phyloP scores from a whole-genome alignment of 1,140 invertebrate species.

The Galleria mellonella region DNA sequence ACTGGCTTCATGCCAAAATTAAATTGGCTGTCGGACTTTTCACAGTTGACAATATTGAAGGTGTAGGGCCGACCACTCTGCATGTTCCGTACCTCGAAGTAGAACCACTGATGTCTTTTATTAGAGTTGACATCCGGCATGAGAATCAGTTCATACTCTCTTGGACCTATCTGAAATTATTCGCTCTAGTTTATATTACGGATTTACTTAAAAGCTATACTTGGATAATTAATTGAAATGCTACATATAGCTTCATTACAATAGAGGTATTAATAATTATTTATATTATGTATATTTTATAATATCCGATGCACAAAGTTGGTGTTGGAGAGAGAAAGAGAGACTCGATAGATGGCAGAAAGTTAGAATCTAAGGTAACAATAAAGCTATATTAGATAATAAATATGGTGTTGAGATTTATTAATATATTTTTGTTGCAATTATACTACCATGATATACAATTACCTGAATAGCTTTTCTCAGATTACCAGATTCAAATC shows the following conservation, averaged over 20 bases:
- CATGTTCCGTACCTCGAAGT: slow-evolving; percentile 93
- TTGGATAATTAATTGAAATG: too few species aligned
- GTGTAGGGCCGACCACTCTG: slow-evolving; percentile 81
- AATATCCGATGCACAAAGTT: too few species aligned
- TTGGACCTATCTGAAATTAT: slow-evolving; percentile 76
- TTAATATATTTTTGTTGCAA: too few species aligned
- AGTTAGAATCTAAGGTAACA: too few species aligned
- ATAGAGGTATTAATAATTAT: too few species aligned
- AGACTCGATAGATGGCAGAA: too few species aligned
- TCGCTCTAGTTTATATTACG: background rate
- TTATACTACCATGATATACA: background rate
- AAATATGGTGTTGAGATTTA: too few species aligned
- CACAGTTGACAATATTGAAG: slow-evolving; percentile 95
- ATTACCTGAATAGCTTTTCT: slow-evolving; percentile 89
- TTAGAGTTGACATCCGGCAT: slow-evolving; percentile 90
- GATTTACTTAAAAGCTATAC: slow-evolving; percentile 2
- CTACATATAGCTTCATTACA: too few species aligned
- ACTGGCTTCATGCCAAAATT: slow-evolving; percentile 95
- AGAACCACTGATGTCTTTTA: slow-evolving; percentile 93
- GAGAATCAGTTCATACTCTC: slow-evolving; percentile 91
- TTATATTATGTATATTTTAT: too few species aligned
- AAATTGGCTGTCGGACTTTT: slow-evolving; percentile 92
- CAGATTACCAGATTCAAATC: slow-evolving; percentile 94
- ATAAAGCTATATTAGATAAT: too few species aligned
- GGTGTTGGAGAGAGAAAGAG: too few species aligned